Base-by-base conservation (phyloP, 2,113 vertebrate species). In the Castor canadensis region DNA sequence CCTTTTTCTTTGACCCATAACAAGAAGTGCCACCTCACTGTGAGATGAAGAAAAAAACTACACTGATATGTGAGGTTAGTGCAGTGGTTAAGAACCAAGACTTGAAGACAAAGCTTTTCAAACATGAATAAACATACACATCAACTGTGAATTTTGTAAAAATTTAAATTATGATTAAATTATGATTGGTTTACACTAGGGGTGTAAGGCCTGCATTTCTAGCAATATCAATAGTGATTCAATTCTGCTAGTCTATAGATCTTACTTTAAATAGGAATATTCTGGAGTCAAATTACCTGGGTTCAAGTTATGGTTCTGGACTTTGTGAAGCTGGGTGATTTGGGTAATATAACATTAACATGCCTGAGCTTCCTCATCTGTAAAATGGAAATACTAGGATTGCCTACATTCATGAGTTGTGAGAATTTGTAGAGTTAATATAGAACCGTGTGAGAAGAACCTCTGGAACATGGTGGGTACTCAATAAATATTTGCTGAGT, bases 401-500 rank as follows among this genome's bases (percentile, higher is more conserved):
- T 84, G 54, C 32, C 2, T 49, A 76, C 10, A 52, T 62, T 12
- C 2, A 20, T 67, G 62, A 2, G 1, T 77, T 87, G 16, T 38
- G 38, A 94, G 93, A 87, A 58, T 93, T 38, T 72, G 56, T 79
- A 73, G 10, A 38, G 26, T 47, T 87, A n/a, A 64, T 52, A 72
- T 24, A 19, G 38, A 95, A n/a, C 8, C 67, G n/a, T 22, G 64
- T 38, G 19, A 76, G 56, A 87, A 79, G 11, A 86, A 13, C 13
- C 0, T 47, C 28, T 95, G 45, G n/a, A n/a, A 66, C 1, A 11
- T 71, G 40, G 28, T 43, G 28, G 15, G 38, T 66, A 13, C 22
- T 91, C 15, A 67, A 35, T 49, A 76, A 96, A 62, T 93, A 84
- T 79, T 77, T 93, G 56, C 17, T 60, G 12, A 84, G 40, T 87